Percentiles rank a stretch among this genome's conserved stretches.
Evolutionary conservation across 2,888 invertebrate genomes (phyloP).

Genomic region (Ormyrus pomaceus): DNA sequence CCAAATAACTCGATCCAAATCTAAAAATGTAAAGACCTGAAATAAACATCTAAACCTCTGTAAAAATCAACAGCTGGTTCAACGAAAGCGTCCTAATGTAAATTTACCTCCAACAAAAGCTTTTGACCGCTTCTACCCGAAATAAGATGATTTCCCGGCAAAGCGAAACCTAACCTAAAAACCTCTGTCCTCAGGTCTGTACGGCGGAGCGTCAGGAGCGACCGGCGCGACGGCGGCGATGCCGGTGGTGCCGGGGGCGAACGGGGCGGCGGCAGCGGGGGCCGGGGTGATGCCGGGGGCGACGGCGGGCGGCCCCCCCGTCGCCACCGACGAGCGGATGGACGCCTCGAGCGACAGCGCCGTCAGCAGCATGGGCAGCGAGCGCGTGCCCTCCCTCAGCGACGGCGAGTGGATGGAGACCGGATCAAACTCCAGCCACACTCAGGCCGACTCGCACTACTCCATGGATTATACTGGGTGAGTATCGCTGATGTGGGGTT

Average conservation of each 20-base stretch:
- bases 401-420: conserved; percentile 94
- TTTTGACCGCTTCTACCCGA: no score
- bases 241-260: conserved; percentile 77
- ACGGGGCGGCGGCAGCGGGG: conserved; percentile 90
- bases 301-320: conserved; percentile 78
- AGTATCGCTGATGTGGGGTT: conserved; percentile 9
- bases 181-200: neutral
- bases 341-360: conserved; percentile 94
- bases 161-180: no score
- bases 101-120: no score
- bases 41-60: no score
- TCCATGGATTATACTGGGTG: conserved; percentile 83
- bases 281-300: conserved; percentile 84
- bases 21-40: no score
- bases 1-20: no score
- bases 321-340: conserved; percentile 80
- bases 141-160: no score
- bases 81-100: no score
- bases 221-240: conserved; percentile 66
- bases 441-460: conserved; percentile 79
- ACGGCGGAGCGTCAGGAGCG: conserved; percentile 65
- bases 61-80: no score
- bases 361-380: conserved; percentile 95
- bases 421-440: conserved; percentile 87
- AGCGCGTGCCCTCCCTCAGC: conserved; percentile 90